Conservation (phyloP, 2,888 invertebrate genomes). For the Listrodromus nycthemerus region DNA sequence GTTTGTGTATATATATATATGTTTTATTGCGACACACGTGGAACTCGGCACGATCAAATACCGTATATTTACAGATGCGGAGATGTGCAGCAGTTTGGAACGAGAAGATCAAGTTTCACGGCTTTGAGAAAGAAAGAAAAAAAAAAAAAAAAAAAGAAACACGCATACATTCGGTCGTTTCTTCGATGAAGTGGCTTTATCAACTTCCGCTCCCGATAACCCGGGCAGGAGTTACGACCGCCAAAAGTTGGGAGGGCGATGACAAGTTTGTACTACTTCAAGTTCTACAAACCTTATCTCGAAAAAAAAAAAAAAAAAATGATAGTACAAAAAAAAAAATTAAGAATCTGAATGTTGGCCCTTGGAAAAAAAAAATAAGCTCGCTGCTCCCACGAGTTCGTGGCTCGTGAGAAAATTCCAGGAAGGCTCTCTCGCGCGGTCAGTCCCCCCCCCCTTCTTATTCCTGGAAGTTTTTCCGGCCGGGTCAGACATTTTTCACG, state of each 20-base stretch:
- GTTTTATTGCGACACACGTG: constrained; percentile 38
- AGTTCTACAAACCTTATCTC: background rate
- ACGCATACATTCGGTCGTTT: constrained; percentile 8
- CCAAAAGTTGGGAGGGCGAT: constrained; percentile 20
- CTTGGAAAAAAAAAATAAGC: background rate
- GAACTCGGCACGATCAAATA: constrained; percentile 7
- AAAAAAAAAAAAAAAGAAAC: constrained; percentile 45
- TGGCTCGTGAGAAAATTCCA: background rate
- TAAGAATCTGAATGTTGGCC: background rate
- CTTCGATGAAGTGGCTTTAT: constrained; percentile 63
- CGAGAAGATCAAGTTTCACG: constrained; percentile 45
- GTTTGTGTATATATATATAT: background rate
- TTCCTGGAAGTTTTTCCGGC: constrained; percentile 9
- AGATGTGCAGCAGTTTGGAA: constrained; percentile 39
- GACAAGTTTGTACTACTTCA: constrained; percentile 15
- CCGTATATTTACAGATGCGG: constrained; percentile 30
- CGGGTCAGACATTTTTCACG: constrained; percentile 3
- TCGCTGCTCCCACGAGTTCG: background rate
- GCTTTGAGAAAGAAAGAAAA: constrained; percentile 29
- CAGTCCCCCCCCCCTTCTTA: background rate
- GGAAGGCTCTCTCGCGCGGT: background rate
- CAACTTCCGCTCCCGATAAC: constrained; percentile 69
- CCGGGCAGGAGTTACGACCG: background rate
- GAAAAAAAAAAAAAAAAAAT: background rate
- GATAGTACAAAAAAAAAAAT: background rate